Evolutionary conservation across 2,888 invertebrate species (phyloP), one percentile per base, ranked within the genome.

Genomic region (Allolobophora icterica): DNA sequence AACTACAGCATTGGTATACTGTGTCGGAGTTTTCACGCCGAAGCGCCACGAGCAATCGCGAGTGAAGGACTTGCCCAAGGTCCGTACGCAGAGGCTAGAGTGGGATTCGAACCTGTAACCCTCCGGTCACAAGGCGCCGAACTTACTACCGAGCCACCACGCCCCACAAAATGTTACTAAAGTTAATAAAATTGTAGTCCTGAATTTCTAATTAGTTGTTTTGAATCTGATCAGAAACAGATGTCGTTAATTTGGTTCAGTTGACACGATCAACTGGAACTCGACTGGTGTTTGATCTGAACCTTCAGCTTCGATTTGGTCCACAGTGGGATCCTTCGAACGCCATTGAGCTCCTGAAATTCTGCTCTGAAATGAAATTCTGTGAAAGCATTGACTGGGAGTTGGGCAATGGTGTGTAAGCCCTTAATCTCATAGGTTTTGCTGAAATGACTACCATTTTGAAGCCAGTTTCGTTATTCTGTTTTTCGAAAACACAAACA

Each of bases 231-330:
- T 71, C 71, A 71, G 71, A 71, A 71, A 0, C 5, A n/a, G 71
- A 91, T 89, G 38, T 87, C 87, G 90, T 90, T 83, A 42, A 91
- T 33, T 84, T 92, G 45, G 90, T 91, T 30, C 71, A 34, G 34
- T 84, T 93, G 90, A 90, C 92, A 13, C 35, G 58, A 40, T 87
- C 71, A 34, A 95, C 96, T 0, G 96, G 96, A 30, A 94, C 97
- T 90, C 96, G 96, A 93, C 95, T 97, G 92, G 95, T 97, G 91
- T 97, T 97, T 94, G 97, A 97, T 94, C 95, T 97, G 30, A 97
- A 97, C 95, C 96, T 96, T 35, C 95, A 97, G 71, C 95, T 96
- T 21, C 96, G 97, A 92, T 95, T 91, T 89, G 92, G 94, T 24
- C 96, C 96, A 92, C 96, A 96, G 0, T 97, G 97, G 97, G 96